Evolutionary conservation across 1,140 invertebrate genomes (phyloP).

Genomic region (Drosophila elegans): DNA sequence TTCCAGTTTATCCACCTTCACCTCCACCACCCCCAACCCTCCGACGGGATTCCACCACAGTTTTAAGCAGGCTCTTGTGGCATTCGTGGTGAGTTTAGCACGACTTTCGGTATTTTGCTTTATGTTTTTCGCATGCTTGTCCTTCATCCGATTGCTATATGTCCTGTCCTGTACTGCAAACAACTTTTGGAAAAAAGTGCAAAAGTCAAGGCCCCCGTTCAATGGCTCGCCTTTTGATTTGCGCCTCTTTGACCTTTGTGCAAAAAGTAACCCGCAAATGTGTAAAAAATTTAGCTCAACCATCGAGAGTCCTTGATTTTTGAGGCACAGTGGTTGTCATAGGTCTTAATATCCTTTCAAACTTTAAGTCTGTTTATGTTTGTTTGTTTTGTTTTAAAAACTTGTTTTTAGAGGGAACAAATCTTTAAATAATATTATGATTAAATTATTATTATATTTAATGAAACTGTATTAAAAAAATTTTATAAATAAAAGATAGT

Average conservation of each 20-base stretch:
- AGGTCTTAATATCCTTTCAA: neutral
- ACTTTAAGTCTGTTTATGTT: too few relatives aligned
- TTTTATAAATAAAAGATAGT: neutral
- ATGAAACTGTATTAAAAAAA: too few relatives aligned
- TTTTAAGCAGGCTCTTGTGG: constrained; percentile 33
- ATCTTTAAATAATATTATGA: too few relatives aligned
- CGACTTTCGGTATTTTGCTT: constrained; percentile 12
- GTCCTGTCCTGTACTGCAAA: constrained; percentile 24
- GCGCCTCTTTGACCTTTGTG: constrained; percentile 68
- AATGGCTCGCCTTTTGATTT: constrained; percentile 41
- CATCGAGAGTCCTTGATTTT: constrained; percentile 66
- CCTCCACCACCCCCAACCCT: neutral
- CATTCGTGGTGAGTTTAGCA: constrained; percentile 32
- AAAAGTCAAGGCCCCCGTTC: constrained; percentile 77
- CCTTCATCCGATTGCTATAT: constrained; percentile 19
- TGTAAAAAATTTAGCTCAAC: constrained; percentile 33
- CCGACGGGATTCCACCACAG: constrained; percentile 1
- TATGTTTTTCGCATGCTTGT: constrained; percentile 20
- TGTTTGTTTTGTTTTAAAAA: too few relatives aligned
- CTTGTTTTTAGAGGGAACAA: too few relatives aligned
- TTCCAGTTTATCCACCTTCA: constrained; percentile 35
- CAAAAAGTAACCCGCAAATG: constrained; percentile 34
- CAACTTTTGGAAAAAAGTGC: constrained; percentile 70
- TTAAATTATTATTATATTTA: too few relatives aligned
- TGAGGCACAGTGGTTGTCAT: constrained; percentile 58